Evolutionary conservation across 2,888 invertebrate species (phyloP).

Genomic region (Drosophila macrothrix): DNA sequence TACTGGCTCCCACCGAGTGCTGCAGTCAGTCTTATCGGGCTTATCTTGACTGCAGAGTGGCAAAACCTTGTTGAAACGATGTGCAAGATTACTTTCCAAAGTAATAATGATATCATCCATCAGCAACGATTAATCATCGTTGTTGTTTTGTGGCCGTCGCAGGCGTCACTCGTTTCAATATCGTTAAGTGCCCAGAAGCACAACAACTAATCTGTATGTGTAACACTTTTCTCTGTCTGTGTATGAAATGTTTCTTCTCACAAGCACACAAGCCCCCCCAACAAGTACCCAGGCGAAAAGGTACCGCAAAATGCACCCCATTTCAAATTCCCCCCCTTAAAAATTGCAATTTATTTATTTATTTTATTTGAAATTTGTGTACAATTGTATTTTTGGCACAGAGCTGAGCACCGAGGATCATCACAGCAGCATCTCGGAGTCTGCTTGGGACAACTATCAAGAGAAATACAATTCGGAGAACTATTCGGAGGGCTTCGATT

Average conservation of each 20-base stretch:
- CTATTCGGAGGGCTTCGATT: slow-evolving; percentile 94
- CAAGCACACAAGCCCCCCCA: slow-evolving; percentile 83
- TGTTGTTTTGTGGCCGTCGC: neutral
- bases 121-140: slow-evolving; percentile 17
- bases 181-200: neutral
- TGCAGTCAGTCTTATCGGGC: too few relatives aligned
- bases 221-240: slow-evolving; percentile 32
- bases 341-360: too few relatives aligned
- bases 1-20: neutral
- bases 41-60: neutral
- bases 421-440: slow-evolving; percentile 92
- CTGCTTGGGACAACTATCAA: slow-evolving; percentile 98
- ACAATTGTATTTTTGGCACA: slow-evolving; percentile 31
- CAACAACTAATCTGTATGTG: neutral
- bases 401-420: slow-evolving; percentile 90
- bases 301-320: slow-evolving; percentile 68
- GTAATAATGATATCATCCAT: slow-evolving; percentile 30
- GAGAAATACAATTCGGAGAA: slow-evolving; percentile 96
- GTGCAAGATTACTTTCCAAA: slow-evolving; percentile 6
- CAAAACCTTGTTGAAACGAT: slow-evolving; percentile 17
- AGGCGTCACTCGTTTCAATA: slow-evolving; percentile 14
- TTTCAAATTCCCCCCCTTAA: neutral
- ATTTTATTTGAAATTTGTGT: neutral
- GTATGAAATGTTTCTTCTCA: slow-evolving; percentile 60
- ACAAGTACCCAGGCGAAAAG: slow-evolving; percentile 79